Conservation (phyloP, 2,797 vertebrate species). For the Cetoscarus ocellatus region DNA sequence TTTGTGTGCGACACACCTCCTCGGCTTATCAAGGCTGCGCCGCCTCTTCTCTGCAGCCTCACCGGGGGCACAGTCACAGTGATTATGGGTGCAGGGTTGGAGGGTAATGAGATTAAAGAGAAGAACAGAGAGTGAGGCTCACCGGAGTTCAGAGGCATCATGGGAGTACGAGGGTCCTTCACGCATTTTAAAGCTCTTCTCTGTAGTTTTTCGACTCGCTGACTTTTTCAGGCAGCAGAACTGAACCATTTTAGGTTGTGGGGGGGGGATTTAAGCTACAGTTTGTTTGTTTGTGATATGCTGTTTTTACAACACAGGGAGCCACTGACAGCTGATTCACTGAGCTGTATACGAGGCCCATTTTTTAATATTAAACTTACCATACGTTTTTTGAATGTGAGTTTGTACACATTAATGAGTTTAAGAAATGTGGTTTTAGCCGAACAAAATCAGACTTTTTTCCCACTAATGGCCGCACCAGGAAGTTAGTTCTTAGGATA, state of each 20-base stretch:
- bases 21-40: conserved; percentile 4
- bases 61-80: conserved; percentile 30
- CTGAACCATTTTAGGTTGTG: background rate
- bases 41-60: conserved; percentile 21
- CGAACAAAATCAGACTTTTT: no score
- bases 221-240: conserved; percentile 12
- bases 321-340: no score
- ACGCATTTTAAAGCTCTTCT: conserved; percentile 21
- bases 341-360: no score
- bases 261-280: no score
- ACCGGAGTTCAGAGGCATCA: conserved; percentile 21
- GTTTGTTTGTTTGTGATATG: no score
- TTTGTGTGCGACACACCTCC: background rate
- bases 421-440: no score
- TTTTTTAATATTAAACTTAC: no score
- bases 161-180: conserved; percentile 35
- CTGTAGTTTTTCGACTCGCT: background rate
- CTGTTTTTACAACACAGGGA: no score
- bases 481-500: no score
- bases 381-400: no score
- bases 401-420: no score
- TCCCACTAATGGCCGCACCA: no score
- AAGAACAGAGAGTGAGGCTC: conserved; percentile 26
- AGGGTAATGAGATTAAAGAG: conserved; percentile 53
- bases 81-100: conserved; percentile 23